Percentiles rank a stretch among this genome's conserved stretches.
Evolutionary conservation across 2,113 vertebrate species (phyloP).

Genomic region (Zapornia atra): DNA sequence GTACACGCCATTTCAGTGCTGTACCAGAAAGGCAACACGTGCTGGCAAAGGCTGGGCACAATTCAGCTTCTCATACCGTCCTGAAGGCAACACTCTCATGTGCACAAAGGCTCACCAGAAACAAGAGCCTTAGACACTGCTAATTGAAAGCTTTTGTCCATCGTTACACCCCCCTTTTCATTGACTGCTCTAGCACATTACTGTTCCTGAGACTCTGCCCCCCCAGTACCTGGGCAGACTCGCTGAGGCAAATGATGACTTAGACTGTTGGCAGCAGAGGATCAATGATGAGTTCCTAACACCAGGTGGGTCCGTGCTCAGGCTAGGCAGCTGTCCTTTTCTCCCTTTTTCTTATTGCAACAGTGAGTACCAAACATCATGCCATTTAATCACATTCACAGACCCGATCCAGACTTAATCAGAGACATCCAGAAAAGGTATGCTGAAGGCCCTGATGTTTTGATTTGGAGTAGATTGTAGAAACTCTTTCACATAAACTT

Average conservation of each 20-base stretch:
- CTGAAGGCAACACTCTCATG: neutral
- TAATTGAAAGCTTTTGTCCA: neutral
- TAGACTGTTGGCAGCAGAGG: neutral
- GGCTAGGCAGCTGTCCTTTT: neutral
- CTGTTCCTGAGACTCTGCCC: neutral
- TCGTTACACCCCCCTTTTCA: neutral
- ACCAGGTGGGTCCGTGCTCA: neutral
- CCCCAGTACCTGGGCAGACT: neutral
- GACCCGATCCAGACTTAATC: neutral
- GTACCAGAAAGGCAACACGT: neutral
- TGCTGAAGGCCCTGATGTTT: neutral
- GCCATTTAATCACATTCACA: conserved; percentile 10
- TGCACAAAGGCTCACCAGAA: neutral
- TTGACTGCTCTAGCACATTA: neutral
- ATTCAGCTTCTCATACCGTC: neutral
- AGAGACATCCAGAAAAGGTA: neutral
- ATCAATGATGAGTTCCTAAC: neutral
- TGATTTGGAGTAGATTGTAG: neutral
- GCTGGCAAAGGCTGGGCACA: neutral
- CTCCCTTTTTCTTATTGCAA: neutral
- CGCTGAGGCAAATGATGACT: neutral
- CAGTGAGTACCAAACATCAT: neutral
- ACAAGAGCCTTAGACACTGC: neutral
- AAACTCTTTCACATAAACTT: neutral
- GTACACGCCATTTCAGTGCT: neutral